Percentiles rank a stretch among this genome's conserved stretches.
Evolutionary conservation across 2,888 invertebrate species (phyloP).

Genomic region (Morpho achilles): DNA sequence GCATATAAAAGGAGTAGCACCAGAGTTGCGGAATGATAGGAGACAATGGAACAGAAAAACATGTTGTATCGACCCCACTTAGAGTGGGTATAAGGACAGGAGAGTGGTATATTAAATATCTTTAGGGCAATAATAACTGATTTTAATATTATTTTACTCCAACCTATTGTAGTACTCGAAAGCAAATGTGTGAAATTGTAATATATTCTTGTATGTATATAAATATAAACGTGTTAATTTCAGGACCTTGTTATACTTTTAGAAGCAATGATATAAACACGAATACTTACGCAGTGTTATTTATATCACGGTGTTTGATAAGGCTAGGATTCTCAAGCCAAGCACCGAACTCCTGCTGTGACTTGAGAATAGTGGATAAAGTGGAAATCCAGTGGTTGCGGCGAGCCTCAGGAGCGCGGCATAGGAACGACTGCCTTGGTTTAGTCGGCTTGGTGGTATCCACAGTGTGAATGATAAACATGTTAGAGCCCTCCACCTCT

Average conservation of each 20-base stretch:
- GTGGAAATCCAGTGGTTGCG: conserved; percentile 91
- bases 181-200: too few relatives aligned
- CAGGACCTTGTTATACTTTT: background rate
- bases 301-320: conserved; percentile 55
- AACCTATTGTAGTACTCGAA: too few relatives aligned
- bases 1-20: too few relatives aligned
- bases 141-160: too few relatives aligned
- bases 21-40: too few relatives aligned
- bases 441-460: conserved; percentile 84
- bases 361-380: conserved; percentile 92
- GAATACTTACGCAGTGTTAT: conserved; percentile 60
- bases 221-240: too few relatives aligned
- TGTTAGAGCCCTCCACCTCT: conserved; percentile 67
- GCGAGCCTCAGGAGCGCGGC: conserved; percentile 87
- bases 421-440: conserved; percentile 84
- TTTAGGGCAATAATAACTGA: too few relatives aligned
- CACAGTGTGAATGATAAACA: conserved; percentile 80
- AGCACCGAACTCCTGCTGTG: conserved; percentile 95
- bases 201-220: background rate
- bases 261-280: conserved; percentile 1
- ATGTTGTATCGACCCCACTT: too few relatives aligned
- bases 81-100: too few relatives aligned
- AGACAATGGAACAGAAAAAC: too few relatives aligned
- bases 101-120: too few relatives aligned
- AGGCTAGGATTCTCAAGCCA: conserved; percentile 96